phyloP scores from a whole-genome alignment of 2,888 invertebrate genomes.

The Nycteola revayana region DNA sequence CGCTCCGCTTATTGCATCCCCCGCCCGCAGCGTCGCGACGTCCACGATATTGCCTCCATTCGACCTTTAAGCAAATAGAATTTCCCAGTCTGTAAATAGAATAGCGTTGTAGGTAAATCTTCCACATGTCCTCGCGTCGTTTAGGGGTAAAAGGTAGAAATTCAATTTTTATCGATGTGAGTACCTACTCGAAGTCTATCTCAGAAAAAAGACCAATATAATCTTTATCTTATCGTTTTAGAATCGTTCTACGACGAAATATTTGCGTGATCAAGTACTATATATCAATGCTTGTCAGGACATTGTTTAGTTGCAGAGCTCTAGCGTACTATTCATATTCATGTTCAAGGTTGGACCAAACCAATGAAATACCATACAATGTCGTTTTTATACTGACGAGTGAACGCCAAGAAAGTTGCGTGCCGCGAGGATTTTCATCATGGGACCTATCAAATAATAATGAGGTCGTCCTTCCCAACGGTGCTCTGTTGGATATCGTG shows the following conservation, averaged over 20 bases:
- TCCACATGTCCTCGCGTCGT: conserved; percentile 53
- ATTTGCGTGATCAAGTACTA: conserved; percentile 73
- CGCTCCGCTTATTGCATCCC: conserved; percentile 79
- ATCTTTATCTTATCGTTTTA: neutral
- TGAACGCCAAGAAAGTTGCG: conserved; percentile 75
- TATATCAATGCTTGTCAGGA: conserved; percentile 65
- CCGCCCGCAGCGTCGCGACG: conserved; percentile 74
- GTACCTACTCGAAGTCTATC: conserved; percentile 53
- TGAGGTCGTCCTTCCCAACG: conserved; percentile 63
- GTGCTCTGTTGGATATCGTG: conserved; percentile 60
- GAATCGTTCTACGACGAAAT: conserved; percentile 43
- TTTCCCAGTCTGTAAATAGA: conserved; percentile 75
- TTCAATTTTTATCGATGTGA: conserved; percentile 61
- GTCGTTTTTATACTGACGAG: conserved; percentile 73
- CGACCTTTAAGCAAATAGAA: conserved; percentile 80
- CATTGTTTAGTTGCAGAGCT: conserved; percentile 59
- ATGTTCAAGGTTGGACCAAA: conserved; percentile 50
- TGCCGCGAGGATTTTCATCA: conserved; percentile 74
- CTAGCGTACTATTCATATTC: conserved; percentile 67
- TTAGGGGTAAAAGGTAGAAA: conserved; percentile 60
- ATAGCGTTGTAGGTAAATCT: conserved; percentile 73
- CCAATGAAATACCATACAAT: conserved; percentile 65
- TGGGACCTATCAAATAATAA: conserved; percentile 77
- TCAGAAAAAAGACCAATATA: conserved; percentile 31
- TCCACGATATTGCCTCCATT: conserved; percentile 79